These are phyloP conservation scores for Acrossocheilus wenchowensis DNA, from an alignment of 2,797 vertebrate genomes.

Conservation along the genomic window DNA sequence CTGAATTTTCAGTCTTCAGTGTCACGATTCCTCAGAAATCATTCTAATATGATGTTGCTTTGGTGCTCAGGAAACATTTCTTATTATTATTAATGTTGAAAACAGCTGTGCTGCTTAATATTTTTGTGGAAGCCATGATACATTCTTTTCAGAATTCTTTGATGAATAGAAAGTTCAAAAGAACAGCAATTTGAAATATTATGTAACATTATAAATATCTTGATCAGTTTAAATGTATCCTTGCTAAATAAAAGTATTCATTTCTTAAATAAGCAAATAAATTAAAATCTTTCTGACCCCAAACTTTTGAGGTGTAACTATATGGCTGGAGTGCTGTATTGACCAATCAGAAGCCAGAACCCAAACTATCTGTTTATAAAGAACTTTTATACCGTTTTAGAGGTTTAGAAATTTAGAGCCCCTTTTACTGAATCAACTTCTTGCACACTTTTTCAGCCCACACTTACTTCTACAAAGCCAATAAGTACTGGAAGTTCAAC, in stretches of 20 bases:
- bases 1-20: neutral
- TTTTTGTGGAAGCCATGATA: neutral
- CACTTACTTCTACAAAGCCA: conserved; percentile 94
- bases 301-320: neutral
- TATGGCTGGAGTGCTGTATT: neutral
- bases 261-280: neutral
- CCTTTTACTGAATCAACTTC: conserved; percentile 2
- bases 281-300: neutral
- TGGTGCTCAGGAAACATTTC: neutral
- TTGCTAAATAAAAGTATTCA: neutral
- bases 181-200: neutral
- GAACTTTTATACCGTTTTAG: neutral
- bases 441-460: conserved; percentile 77
- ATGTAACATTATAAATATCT: neutral
- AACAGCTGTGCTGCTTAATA: neutral
- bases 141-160: neutral
- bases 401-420: neutral
- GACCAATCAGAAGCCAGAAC: neutral
- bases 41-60: neutral
- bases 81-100: neutral
- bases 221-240: neutral
- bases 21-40: neutral
- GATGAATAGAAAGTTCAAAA: neutral
- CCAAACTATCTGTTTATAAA: neutral
- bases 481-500: conserved; percentile 94